phyloP scores from a whole-genome alignment of 2,888 invertebrate genomes.

The Amphipyra berbera region DNA sequence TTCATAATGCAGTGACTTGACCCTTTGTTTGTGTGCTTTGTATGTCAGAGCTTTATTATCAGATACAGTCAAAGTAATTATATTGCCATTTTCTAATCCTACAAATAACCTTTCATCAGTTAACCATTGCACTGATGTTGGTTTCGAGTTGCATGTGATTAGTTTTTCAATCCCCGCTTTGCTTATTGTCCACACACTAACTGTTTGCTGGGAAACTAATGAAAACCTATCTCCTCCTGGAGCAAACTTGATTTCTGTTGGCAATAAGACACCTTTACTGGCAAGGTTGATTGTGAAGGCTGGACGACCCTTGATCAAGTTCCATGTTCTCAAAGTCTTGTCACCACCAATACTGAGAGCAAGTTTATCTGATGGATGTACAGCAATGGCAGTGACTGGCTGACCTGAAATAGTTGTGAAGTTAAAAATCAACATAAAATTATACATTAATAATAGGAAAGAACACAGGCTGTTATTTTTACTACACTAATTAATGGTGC shows the following conservation, averaged over 20 bases:
- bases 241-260: conserved; percentile 92
- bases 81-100: conserved; percentile 93
- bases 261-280: conserved; percentile 89
- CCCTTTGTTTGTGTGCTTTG: conserved; percentile 91
- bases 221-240: conserved; percentile 94
- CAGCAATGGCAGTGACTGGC: conserved; percentile 93
- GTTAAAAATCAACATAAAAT: neutral
- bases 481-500: too few species aligned
- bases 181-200: conserved; percentile 95
- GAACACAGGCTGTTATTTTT: neutral
- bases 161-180: conserved; percentile 93
- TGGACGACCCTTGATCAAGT: conserved; percentile 96
- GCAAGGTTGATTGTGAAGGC: conserved; percentile 97
- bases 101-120: conserved; percentile 91
- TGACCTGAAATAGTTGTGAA: conserved; percentile 78
- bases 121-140: conserved; percentile 93
- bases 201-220: conserved; percentile 92
- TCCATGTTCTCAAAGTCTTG: conserved; percentile 96
- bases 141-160: conserved; percentile 92
- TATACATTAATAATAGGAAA: neutral
- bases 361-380: conserved; percentile 97
- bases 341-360: conserved; percentile 96
- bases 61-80: conserved; percentile 90
- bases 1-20: conserved; percentile 91
- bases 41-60: conserved; percentile 83